Conservation (phyloP, 2,113 vertebrate species). For the Misgurnus anguillicaudatus region DNA sequence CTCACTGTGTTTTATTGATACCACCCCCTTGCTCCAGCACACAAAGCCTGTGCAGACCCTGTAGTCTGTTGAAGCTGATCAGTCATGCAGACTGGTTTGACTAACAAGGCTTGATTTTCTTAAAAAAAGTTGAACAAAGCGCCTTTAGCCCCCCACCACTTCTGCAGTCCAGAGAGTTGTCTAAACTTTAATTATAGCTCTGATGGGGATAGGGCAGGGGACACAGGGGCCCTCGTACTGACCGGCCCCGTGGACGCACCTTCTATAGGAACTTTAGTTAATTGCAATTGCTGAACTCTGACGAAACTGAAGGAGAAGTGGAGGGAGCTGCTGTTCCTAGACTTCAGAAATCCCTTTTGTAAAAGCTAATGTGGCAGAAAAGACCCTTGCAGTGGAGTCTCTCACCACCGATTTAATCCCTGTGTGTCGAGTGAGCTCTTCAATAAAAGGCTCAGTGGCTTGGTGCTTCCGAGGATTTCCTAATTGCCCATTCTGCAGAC, state of each 20-base stretch:
- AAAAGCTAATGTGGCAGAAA: constrained; percentile 68
- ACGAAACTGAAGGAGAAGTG: constrained; percentile 36
- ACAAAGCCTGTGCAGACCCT: constrained; percentile 41
- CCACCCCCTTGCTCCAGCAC: constrained; percentile 3
- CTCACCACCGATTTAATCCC: constrained; percentile 58
- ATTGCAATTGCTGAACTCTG: constrained; percentile 52
- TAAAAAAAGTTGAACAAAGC: constrained; percentile 53
- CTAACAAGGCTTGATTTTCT: constrained; percentile 57
- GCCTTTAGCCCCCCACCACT: constrained; percentile 28
- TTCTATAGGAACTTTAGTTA: constrained; percentile 57
- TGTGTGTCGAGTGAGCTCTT: constrained; percentile 51
- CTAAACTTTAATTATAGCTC: constrained; percentile 56
- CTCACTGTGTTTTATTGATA: constrained; percentile 47
- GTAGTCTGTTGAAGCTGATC: constrained; percentile 54
- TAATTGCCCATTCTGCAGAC: constrained; percentile 58
- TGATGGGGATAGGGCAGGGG: constrained; percentile 37
- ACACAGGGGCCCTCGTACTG: constrained; percentile 22
- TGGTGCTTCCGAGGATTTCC: constrained; percentile 58
- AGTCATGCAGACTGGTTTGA: constrained; percentile 58
- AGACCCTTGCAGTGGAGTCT: constrained; percentile 60
- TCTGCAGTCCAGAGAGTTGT: constrained; percentile 45
- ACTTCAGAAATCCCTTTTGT: constrained; percentile 62
- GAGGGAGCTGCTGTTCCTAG: constrained; percentile 44
- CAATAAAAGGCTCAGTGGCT: constrained; percentile 56
- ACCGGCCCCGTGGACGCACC: constrained; percentile 46